Conservation (phyloP, 2,113 vertebrate species). For the Ia io region DNA sequence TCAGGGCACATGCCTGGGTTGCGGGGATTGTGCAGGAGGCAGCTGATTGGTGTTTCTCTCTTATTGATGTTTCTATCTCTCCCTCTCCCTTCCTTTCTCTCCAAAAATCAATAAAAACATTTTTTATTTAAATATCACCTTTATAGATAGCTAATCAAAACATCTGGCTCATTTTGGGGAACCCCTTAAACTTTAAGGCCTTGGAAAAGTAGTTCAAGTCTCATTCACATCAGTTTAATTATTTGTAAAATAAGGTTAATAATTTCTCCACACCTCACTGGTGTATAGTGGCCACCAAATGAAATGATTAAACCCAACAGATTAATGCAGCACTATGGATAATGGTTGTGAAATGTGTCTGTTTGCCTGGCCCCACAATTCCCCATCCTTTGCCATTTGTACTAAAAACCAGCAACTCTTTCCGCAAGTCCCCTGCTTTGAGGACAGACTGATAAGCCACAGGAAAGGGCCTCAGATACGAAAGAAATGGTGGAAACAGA, state of each 20-base stretch:
- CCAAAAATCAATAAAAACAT: too few species aligned
- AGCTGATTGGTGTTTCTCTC: too few species aligned
- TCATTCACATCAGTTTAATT: not conserved
- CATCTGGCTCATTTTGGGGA: not conserved
- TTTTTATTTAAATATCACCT: not conserved
- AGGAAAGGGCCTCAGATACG: not conserved
- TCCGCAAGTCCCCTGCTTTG: not conserved
- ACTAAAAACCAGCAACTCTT: not conserved
- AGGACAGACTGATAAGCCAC: conserved; percentile 46
- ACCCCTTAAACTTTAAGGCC: not conserved
- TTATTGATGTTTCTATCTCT: too few species aligned
- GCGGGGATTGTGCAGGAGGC: too few species aligned
- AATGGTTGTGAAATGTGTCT: not conserved
- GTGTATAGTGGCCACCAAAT: not conserved
- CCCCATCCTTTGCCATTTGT: not conserved
- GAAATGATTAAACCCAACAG: not conserved
- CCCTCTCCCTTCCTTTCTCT: too few species aligned
- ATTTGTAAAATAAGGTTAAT: not conserved
- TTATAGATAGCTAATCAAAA: not conserved
- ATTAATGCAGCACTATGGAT: too few species aligned
- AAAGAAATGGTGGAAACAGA: conserved; percentile 41
- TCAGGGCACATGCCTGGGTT: too few species aligned
- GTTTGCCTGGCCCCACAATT: not conserved
- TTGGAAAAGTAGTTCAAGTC: not conserved
- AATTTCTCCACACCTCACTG: not conserved